Evolutionary conservation across 2,113 vertebrate species (phyloP).

Genomic region (Enhydra lutris): DNA sequence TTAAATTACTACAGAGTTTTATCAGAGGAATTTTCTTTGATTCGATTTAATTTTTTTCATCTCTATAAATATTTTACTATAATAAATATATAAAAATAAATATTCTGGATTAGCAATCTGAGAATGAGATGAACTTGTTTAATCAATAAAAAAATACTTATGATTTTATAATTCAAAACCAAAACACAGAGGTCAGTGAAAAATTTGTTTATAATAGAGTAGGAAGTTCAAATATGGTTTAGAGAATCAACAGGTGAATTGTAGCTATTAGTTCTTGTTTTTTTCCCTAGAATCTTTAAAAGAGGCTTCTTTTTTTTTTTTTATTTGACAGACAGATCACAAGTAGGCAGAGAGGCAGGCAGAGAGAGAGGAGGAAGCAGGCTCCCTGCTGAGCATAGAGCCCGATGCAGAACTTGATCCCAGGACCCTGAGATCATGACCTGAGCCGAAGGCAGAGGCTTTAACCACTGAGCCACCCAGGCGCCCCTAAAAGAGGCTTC

Average conservation of each 20-base stretch:
- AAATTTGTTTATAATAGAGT: neutral
- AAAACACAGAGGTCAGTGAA: neutral
- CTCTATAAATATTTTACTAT: neutral
- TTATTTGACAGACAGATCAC: no score
- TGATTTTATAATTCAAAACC: neutral
- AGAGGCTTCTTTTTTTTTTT: no score
- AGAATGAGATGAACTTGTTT: neutral
- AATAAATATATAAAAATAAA: neutral
- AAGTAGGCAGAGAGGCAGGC: no score
- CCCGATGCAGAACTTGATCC: no score
- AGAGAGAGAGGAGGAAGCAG: no score
- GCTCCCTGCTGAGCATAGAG: no score
- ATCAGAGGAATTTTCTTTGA: neutral
- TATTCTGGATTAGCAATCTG: neutral
- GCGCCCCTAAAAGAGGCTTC: neutral
- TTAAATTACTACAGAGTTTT: neutral
- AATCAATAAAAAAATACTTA: neutral
- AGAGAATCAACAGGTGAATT: neutral
- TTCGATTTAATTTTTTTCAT: neutral
- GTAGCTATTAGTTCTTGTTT: neutral
- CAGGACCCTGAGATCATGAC: no score
- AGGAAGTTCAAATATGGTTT: neutral
- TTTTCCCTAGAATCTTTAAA: neutral
- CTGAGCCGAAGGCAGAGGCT: no score
- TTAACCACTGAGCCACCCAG: no score